Evolutionary conservation across 2,888 invertebrate species (phyloP).

Genomic region (Galerucella calmariensis): DNA sequence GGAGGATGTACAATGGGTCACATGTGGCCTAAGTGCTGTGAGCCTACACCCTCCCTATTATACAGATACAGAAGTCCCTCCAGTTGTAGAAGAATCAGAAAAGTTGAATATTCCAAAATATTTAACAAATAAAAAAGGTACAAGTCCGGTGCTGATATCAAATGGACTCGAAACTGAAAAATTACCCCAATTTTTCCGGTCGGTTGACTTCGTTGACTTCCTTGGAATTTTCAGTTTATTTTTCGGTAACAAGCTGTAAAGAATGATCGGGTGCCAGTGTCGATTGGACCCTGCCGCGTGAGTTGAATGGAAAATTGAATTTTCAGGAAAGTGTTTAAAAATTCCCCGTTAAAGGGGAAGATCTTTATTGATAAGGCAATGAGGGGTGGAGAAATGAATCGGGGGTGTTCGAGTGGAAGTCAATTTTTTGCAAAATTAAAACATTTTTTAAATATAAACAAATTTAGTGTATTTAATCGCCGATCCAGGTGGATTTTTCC

Average conservation of each 20-base stretch:
- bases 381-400: slow-evolving; percentile 12
- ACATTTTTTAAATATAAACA: background rate
- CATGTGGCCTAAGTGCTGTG: too few relatives aligned
- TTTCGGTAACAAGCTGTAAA: slow-evolving; percentile 46
- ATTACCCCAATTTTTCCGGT: slow-evolving; percentile 43
- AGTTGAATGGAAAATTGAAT: slow-evolving; percentile 37
- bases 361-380: slow-evolving; percentile 30
- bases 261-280: slow-evolving; percentile 43
- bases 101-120: too few relatives aligned
- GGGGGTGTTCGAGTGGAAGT: slow-evolving; percentile 10
- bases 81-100: too few relatives aligned
- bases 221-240: slow-evolving; percentile 44
- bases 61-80: too few relatives aligned
- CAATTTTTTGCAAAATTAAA: background rate
- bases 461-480: too few relatives aligned
- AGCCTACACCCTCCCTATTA: too few relatives aligned
- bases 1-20: too few relatives aligned
- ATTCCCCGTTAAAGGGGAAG: slow-evolving; percentile 23
- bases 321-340: slow-evolving; percentile 35
- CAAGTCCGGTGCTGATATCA: slow-evolving; percentile 15
- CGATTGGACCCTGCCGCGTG: slow-evolving; percentile 32
- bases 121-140: too few relatives aligned
- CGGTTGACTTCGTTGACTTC: slow-evolving; percentile 35
- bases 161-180: slow-evolving; percentile 37
- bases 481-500: background rate